Percentiles rank a stretch among this genome's conserved stretches.
Evolutionary conservation across 2,113 vertebrate genomes (phyloP).

Genomic region (Amphiprion percula): DNA sequence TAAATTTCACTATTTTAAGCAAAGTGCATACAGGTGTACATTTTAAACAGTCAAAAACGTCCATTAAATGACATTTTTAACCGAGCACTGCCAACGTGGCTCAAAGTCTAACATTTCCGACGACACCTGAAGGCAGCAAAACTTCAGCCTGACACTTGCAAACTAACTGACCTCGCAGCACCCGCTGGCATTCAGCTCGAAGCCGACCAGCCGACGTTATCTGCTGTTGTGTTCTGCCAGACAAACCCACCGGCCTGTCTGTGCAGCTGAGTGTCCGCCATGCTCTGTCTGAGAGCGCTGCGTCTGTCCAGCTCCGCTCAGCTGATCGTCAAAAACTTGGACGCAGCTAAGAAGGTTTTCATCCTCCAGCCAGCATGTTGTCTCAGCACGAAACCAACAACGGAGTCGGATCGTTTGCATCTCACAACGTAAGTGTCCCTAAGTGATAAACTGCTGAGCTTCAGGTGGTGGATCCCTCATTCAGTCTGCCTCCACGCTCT

Average conservation of each 20-base stretch:
- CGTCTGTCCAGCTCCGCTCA: constrained; percentile 43
- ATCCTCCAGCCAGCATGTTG: constrained; percentile 34
- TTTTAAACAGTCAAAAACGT: too few relatives aligned
- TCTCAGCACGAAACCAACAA: constrained; percentile 19
- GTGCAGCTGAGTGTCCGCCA: constrained; percentile 23
- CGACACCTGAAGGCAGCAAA: constrained; percentile 41
- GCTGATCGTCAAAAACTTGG: constrained; percentile 43
- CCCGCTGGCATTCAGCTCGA: background rate
- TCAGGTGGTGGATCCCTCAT: background rate
- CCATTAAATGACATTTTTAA: too few relatives aligned
- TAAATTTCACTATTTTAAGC: too few relatives aligned
- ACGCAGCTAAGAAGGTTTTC: constrained; percentile 38
- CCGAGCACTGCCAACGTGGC: background rate
- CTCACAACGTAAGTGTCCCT: constrained; percentile 55
- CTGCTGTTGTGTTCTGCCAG: background rate
- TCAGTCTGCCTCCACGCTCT: background rate
- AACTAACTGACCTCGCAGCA: constrained; percentile 25
- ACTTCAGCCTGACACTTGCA: background rate
- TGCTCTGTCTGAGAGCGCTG: constrained; percentile 67
- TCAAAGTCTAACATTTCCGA: background rate
- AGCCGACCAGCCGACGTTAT: background rate
- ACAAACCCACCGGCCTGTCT: background rate
- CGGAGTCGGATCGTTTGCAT: constrained; percentile 21
- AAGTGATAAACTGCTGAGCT: background rate
- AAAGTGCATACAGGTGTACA: too few relatives aligned